Evolutionary conservation across 64 coral and sea anemone genomes (phyloP), one percentile per base, ranked within the genome.

Genomic region (Actinia equina): DNA sequence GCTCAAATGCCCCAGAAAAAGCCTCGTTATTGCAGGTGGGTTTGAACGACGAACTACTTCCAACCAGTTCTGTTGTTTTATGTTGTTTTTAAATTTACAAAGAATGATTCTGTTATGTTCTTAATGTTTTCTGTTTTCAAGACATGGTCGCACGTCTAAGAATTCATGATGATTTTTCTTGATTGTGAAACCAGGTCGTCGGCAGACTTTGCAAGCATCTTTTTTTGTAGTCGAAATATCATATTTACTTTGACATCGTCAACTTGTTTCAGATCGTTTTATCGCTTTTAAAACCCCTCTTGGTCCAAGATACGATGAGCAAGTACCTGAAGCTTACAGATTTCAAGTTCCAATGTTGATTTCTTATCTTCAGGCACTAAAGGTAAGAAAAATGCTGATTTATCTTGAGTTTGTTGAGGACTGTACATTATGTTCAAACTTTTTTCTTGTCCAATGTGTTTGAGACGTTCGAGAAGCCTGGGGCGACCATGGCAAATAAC

Each of bases 211-310:
- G 27, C 13, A 74, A 13, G 1, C 10, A 26, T 8, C n/a, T 27
- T 74, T 6, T 74, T 12, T 41, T 12, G 55, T 57, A 14, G 55
- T 27, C 26, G 25, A 41, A 27, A 3, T 74, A 13, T 2, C 37
- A n/a, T 30, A 14, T 71, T 20, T 26, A 27, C 15, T 41, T 3
- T 74, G 13, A 74, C 65, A 57, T 57, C 13, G 55, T 19, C 70
- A 77, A 91, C 27, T 46, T 67, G 44, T 94, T 90, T 16, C 85
- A 98, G 95, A 98, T 15, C 88, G 83, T 70, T 98, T 98, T 81
- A 69, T 98, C 77, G 96, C 96, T 9, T 98, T 98, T 71, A 98
- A 98, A 92, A 98, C 96, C 44, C 90, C 92, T 27, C 81, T 98
- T 45, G 93, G 91, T 43, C 88, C 88, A n/a, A 80, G 90, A 43